phyloP scores from a whole-genome alignment of 2,888 invertebrate genomes.

The Harpalus rubripes region DNA sequence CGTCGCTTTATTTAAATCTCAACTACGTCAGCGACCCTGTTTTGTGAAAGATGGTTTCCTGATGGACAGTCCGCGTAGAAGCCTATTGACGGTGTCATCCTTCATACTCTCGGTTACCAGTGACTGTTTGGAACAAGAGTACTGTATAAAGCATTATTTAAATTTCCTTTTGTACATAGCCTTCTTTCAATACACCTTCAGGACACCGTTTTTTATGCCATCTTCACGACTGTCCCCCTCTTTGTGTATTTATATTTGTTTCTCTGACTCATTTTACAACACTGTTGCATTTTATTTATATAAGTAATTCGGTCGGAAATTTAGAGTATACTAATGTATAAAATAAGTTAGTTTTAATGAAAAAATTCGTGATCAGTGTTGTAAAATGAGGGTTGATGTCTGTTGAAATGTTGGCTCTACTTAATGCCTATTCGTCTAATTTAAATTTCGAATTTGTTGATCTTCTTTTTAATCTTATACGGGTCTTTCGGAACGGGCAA shows the following conservation, averaged over 20 bases:
- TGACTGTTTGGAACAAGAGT: conserved; percentile 57
- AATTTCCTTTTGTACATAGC: conserved; percentile 42
- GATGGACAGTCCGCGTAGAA: conserved; percentile 15
- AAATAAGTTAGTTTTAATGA: conserved; percentile 13
- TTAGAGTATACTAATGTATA: conserved; percentile 18
- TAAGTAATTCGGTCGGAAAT: conserved; percentile 26
- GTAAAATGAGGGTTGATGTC: conserved; percentile 25
- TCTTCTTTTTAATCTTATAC: conserved; percentile 51
- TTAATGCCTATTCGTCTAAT: conserved; percentile 21
- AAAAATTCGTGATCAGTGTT: conserved; percentile 23
- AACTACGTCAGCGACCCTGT: conserved; percentile 27
- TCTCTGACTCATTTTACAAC: conserved; percentile 35
- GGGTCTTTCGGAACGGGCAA: conserved; percentile 62
- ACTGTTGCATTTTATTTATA: conserved; percentile 21
- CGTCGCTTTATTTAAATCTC: conserved; percentile 37
- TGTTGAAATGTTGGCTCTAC: conserved; percentile 53
- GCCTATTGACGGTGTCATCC: conserved; percentile 12
- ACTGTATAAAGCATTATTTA: conserved; percentile 54
- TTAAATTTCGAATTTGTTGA: conserved; percentile 42
- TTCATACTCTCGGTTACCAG: conserved; percentile 53
- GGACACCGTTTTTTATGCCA: conserved; percentile 16
- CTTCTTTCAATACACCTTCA: conserved; percentile 15
- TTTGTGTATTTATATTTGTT: conserved; percentile 48
- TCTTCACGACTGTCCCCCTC: conserved; percentile 29
- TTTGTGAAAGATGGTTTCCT: conserved; percentile 36